Conservation (phyloP, 2,797 vertebrate genomes). For the Platyrinchus mystaceus region DNA sequence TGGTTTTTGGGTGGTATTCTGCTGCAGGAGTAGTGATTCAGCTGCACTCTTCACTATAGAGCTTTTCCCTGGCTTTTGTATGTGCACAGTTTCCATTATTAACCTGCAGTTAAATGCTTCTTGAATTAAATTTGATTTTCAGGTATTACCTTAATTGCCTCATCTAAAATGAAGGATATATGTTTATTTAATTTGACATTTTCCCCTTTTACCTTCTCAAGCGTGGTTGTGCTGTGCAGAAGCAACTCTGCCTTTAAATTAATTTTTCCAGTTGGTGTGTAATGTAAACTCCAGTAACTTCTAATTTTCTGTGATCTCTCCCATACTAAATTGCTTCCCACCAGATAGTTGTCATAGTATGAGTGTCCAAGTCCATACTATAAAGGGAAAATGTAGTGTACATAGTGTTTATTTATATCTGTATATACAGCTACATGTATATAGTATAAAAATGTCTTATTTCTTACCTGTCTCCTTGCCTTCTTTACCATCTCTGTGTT, state of each 20-base stretch:
- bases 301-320: neutral
- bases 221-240: neutral
- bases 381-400: neutral
- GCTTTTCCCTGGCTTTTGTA: neutral
- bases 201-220: neutral
- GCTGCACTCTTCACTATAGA: neutral
- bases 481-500: neutral
- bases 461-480: neutral
- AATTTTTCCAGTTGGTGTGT: neutral
- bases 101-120: neutral
- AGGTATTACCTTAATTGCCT: neutral
- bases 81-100: neutral
- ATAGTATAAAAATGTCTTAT: neutral
- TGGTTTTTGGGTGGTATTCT: neutral
- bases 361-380: neutral
- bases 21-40: neutral
- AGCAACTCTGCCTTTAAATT: neutral
- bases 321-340: neutral
- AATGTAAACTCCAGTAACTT: neutral
- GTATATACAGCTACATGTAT: neutral
- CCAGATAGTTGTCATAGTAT: neutral
- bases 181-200: neutral
- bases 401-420: neutral
- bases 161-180: neutral
- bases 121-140: neutral